Evolutionary conservation across 2,888 invertebrate genomes (phyloP).

Genomic region (Rhyacophila evoluta): DNA sequence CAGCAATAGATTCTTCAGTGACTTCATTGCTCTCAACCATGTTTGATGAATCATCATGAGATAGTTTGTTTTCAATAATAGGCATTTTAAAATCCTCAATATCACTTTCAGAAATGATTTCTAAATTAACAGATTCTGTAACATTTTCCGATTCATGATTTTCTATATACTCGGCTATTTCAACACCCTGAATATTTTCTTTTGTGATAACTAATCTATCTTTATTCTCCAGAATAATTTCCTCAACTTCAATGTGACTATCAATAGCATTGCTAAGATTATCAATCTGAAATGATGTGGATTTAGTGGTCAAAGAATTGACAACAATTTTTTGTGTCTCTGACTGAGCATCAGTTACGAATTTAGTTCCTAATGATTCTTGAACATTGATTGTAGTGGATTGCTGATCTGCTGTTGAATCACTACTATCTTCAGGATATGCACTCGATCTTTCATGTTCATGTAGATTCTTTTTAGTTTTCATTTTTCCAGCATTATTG

Average conservation of each 20-base stretch:
- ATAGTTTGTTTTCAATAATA: neutral
- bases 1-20: neutral
- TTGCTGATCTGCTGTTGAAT: neutral
- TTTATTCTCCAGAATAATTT: neutral
- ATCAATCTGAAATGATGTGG: neutral
- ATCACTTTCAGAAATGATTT: neutral
- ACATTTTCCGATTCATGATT: neutral
- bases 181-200: neutral
- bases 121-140: neutral
- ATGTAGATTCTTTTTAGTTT: conserved; percentile 38
- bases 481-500: conserved; percentile 44
- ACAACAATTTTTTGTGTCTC: neutral
- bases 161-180: neutral
- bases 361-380: neutral
- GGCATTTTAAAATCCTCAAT: conserved; percentile 7
- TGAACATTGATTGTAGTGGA: neutral
- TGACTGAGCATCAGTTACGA: neutral
- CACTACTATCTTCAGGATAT: neutral
- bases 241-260: neutral
- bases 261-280: neutral
- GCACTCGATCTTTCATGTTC: neutral
- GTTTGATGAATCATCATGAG: neutral
- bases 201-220: neutral
- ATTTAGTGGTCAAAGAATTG: neutral
- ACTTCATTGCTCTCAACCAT: conserved; percentile 9